Base-by-base conservation (phyloP, 1,140 invertebrate species). In the Drosophila repleta region DNA sequence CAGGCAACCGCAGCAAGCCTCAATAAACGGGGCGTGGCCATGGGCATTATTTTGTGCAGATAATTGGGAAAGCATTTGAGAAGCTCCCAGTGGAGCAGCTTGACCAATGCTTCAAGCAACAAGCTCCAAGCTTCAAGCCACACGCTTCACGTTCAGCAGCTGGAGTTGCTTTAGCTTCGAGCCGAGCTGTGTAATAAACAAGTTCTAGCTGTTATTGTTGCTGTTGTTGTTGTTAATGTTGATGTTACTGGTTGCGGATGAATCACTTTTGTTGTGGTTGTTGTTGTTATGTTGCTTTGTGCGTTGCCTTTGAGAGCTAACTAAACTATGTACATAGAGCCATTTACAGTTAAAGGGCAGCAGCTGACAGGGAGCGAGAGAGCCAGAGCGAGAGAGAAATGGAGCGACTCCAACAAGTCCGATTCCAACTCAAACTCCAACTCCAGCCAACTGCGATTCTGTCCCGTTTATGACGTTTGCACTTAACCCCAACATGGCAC, bases 401-500 rank as follows among this genome's bases (percentile, higher is more conserved):
- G 74, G 76, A 76, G 80, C 70, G 70, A 48, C 26, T 69, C 21
- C 17, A 29, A 17, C 32, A 13, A 13, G 18, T 49, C 32, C 17
- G 4, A 35, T 15, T 57, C 32, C 32, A 35, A 13, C 21, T 24
- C 24, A 2, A 7, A 1, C 45, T 48, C 29, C 15, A 8, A 32
- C 29, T 57, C 10, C 32, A 13, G 3, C 21, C 26, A 39, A 17
- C 24, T 37, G 13, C 15, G 55, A 67, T 66, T 68, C 37, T 60
- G 55, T 35, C 49, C 43, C 53, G 66, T 80, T 84, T 84, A 84
- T 84, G 81, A 84, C 81, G 81, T 71, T 81, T 84, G 81, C 81
- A 80, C 81, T 84, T 85, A 84, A 74, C 81, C 81, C 76, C 77
- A 67, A 67, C 80, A 57, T 84, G 81, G 82, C 81, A 84, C 81